Percentiles rank a stretch among this genome's conserved stretches.
These are phyloP conservation scores for Centropristis striata DNA, from an alignment of 2,113 vertebrate genomes.

Conservation along the genomic window DNA sequence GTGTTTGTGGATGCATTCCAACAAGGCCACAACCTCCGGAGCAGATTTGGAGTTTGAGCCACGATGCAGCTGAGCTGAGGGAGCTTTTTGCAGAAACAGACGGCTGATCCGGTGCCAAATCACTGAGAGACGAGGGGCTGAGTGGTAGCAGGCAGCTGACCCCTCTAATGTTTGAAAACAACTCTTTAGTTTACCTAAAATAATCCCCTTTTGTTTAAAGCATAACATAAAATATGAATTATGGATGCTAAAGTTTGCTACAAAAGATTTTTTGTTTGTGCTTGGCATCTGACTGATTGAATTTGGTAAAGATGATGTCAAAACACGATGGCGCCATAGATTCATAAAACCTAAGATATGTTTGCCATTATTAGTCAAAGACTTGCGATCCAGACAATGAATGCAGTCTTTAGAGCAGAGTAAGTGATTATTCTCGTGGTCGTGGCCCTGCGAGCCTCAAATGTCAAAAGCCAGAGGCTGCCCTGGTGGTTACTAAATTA, in stretches of 20 bases:
- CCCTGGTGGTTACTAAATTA: slow-evolving; percentile 54
- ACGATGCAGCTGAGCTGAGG: slow-evolving; percentile 20
- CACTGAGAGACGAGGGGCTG: slow-evolving; percentile 31
- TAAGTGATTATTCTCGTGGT: slow-evolving; percentile 61
- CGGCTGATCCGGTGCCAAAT: slow-evolving; percentile 54
- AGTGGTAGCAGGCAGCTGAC: slow-evolving; percentile 39
- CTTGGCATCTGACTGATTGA: slow-evolving; percentile 6
- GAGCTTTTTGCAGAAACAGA: slow-evolving; percentile 7
- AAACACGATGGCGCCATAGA: slow-evolving; percentile 61
- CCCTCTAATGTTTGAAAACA: slow-evolving; percentile 50
- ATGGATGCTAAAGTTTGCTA: slow-evolving; percentile 15
- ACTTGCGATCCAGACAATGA: slow-evolving; percentile 66
- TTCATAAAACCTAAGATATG: slow-evolving; percentile 63
- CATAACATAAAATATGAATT: slow-evolving; percentile 43
- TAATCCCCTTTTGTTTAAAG: slow-evolving; percentile 36
- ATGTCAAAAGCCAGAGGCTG: slow-evolving; percentile 55
- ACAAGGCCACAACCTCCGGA: slow-evolving; percentile 46
- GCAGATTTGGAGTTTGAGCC: slow-evolving; percentile 54
- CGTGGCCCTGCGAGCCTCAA: slow-evolving; percentile 43
- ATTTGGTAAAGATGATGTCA: slow-evolving; percentile 50
- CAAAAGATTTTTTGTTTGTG: slow-evolving; percentile 13
- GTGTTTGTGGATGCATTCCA: slow-evolving; percentile 71
- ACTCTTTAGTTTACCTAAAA: slow-evolving; percentile 29
- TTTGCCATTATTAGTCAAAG: slow-evolving; percentile 54
- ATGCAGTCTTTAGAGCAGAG: slow-evolving; percentile 51